phyloP scores from a whole-genome alignment of 1,140 invertebrate genomes.

The Drosophila sechellia region DNA sequence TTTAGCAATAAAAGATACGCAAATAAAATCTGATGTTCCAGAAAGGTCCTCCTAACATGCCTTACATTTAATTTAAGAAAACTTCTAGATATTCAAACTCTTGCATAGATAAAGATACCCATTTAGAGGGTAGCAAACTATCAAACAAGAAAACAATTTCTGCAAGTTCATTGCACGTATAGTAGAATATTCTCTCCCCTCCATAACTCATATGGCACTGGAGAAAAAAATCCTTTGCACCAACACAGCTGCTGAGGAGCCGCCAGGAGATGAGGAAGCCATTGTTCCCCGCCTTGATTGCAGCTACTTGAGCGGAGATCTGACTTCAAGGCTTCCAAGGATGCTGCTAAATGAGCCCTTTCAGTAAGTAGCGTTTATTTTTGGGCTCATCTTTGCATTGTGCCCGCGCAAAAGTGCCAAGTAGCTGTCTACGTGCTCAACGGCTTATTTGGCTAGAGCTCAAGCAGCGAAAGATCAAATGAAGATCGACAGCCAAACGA shows the following conservation, averaged over 20 bases:
- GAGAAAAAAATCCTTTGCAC: slow-evolving; percentile 59
- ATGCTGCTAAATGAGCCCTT: slow-evolving; percentile 54
- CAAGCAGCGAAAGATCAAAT: slow-evolving; percentile 33
- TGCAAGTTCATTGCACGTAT: slow-evolving; percentile 60
- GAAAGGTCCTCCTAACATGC: too few relatives aligned
- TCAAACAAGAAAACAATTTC: slow-evolving; percentile 32
- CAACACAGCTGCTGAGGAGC: slow-evolving; percentile 63
- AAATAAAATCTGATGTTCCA: too few relatives aligned
- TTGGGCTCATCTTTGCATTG: slow-evolving; percentile 64
- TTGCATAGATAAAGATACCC: neutral
- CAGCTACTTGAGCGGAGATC: slow-evolving; percentile 66
- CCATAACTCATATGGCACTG: slow-evolving; percentile 9
- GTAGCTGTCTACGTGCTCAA: slow-evolving; percentile 64
- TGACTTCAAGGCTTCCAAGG: slow-evolving; percentile 30
- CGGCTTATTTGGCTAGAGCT: slow-evolving; percentile 56
- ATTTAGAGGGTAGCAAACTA: slow-evolving; percentile 7
- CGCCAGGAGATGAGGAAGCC: slow-evolving; percentile 25
- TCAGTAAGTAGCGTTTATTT: slow-evolving; percentile 72
- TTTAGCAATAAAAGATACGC: too few relatives aligned
- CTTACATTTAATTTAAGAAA: too few relatives aligned
- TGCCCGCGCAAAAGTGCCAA: slow-evolving; percentile 26
- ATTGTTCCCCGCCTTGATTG: slow-evolving; percentile 65
- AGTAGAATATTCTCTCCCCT: slow-evolving; percentile 6
- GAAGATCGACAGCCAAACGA: slow-evolving; percentile 35
- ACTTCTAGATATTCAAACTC: too few relatives aligned